These are phyloP conservation scores for Eptatretus burgeri DNA, from an alignment of 2,113 vertebrate species.

Conservation along the genomic window DNA sequence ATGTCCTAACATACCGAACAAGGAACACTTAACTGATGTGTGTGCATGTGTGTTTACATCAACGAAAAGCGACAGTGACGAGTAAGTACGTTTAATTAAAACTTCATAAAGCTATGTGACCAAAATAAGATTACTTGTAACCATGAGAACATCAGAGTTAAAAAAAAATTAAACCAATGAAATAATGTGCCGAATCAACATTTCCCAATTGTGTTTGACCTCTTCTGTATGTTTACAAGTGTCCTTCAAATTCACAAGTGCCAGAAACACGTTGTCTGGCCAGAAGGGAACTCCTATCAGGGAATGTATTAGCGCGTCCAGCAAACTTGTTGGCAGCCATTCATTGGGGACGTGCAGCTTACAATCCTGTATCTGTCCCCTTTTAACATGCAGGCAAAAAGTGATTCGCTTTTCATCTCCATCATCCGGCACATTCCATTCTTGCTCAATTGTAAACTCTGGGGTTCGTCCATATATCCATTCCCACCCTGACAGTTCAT, in stretches of 20 bases:
- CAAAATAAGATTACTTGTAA: too few relatives aligned
- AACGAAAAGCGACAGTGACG: too few relatives aligned
- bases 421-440: constrained; percentile 14
- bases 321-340: constrained; percentile 30
- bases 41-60: too few relatives aligned
- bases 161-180: too few relatives aligned
- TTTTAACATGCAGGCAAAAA: constrained; percentile 32
- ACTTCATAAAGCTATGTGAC: too few relatives aligned
- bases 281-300: constrained; percentile 40
- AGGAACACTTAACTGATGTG: too few relatives aligned
- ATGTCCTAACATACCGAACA: too few relatives aligned
- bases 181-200: too few relatives aligned
- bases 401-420: constrained; percentile 14
- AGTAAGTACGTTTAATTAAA: too few relatives aligned
- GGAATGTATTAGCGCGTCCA: constrained; percentile 17
- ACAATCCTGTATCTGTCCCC: constrained; percentile 32
- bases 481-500: constrained; percentile 42
- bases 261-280: constrained; percentile 12
- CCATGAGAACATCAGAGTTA: too few relatives aligned
- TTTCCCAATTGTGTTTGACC: too few relatives aligned
- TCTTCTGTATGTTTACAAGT: too few relatives aligned
- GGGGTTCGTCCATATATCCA: constrained; percentile 74
- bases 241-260: neutral
- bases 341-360: constrained; percentile 19
- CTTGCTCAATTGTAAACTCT: constrained; percentile 30